Evolutionary conservation across 2,797 vertebrate species (phyloP).

Genomic region (Mallotus villosus): DNA sequence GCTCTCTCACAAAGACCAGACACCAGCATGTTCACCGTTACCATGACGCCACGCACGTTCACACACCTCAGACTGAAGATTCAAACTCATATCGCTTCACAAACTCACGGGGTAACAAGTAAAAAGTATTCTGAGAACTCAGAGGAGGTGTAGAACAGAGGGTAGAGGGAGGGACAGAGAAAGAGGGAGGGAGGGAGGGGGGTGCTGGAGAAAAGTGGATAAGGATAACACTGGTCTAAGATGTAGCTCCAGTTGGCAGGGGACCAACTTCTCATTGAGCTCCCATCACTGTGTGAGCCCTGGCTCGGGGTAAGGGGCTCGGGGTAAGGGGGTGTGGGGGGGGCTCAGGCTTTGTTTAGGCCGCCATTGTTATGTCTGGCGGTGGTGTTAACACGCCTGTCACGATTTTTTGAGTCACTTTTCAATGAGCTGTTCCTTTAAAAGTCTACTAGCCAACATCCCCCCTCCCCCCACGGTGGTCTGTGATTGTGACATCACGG

Average conservation of each 20-base stretch:
- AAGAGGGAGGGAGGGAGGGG: too few relatives aligned
- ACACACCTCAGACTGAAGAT: too few relatives aligned
- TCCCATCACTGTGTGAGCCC: conserved; percentile 3
- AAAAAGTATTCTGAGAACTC: too few relatives aligned
- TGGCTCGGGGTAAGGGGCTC: too few relatives aligned
- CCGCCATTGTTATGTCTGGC: conserved; percentile 33
- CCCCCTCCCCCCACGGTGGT: conserved; percentile 8
- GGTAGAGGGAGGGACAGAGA: too few relatives aligned
- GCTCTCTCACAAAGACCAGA: too few relatives aligned
- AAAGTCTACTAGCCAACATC: conserved; percentile 29
- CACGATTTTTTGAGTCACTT: conserved; percentile 60
- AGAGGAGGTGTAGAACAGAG: too few relatives aligned
- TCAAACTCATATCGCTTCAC: too few relatives aligned
- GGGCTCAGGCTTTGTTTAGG: conserved; percentile 11
- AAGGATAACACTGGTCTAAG: neutral
- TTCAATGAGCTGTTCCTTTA: conserved; percentile 18
- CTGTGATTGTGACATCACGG: conserved; percentile 51
- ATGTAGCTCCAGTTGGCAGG: conserved; percentile 16
- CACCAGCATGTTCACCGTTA: too few relatives aligned
- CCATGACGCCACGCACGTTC: too few relatives aligned
- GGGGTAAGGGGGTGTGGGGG: neutral
- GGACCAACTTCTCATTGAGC: conserved; percentile 41
- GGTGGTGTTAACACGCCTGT: conserved; percentile 61
- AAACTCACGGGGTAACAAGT: too few relatives aligned
- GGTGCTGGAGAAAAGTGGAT: neutral